phyloP scores from a whole-genome alignment of 1,140 invertebrate species.

The Drosophila guanche region DNA sequence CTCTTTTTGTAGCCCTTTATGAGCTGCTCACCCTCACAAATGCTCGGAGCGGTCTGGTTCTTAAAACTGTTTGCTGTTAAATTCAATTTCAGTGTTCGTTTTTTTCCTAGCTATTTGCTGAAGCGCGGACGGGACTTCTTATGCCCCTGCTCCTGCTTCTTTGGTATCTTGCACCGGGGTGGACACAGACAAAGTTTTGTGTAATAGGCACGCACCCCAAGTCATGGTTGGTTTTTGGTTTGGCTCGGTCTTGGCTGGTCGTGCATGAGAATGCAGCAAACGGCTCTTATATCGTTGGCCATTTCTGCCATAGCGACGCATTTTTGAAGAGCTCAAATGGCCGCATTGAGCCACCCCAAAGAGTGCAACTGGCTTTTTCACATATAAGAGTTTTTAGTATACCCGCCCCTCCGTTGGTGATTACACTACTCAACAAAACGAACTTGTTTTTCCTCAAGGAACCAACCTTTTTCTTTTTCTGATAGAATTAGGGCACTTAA shows the following conservation, averaged over 20 bases:
- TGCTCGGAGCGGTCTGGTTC: conserved; percentile 39
- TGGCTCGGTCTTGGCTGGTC: conserved; percentile 55
- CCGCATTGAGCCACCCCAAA: conserved; percentile 30
- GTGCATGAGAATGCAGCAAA: conserved; percentile 82
- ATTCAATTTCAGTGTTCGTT: conserved; percentile 81
- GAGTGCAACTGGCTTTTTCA: conserved; percentile 60
- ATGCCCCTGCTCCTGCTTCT: conserved; percentile 19
- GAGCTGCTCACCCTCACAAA: not conserved
- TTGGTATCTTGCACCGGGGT: conserved; percentile 64
- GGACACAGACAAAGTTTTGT: conserved; percentile 50
- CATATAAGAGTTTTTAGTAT: conserved; percentile 68
- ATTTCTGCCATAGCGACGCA: conserved; percentile 75
- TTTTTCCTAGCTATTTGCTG: conserved; percentile 69
- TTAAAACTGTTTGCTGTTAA: conserved; percentile 81
- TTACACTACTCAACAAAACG: no score
- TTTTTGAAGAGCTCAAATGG: conserved; percentile 68
- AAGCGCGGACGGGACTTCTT: conserved; percentile 14
- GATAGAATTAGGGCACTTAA: no score
- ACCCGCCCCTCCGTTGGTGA: conserved; percentile 3
- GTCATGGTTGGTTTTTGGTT: conserved; percentile 48
- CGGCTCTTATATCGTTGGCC: conserved; percentile 80
- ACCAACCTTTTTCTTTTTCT: no score
- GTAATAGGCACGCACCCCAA: conserved; percentile 25
- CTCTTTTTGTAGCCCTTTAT: not conserved
- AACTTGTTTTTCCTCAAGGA: no score